Evolutionary conservation across 2,113 vertebrate genomes (phyloP).

Genomic region (Odontesthes bonariensis): DNA sequence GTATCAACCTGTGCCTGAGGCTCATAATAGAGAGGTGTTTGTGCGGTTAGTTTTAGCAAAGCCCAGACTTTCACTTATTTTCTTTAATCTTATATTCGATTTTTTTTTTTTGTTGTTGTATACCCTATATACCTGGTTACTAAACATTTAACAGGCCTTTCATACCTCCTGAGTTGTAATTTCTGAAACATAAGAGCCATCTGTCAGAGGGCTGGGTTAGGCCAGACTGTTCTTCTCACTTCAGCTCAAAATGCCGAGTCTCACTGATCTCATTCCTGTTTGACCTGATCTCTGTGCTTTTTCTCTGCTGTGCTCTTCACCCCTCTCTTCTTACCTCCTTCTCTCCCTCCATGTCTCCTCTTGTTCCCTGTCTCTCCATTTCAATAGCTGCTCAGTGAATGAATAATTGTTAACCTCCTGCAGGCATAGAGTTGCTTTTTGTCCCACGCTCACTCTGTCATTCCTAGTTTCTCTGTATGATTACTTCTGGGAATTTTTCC

Average conservation of each 20-base stretch:
- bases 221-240: conserved; percentile 55
- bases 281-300: conserved; percentile 40
- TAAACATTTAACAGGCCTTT: conserved; percentile 21
- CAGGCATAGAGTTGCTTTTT: conserved; percentile 42
- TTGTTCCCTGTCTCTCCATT: conserved; percentile 28
- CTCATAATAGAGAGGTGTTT: conserved; percentile 35
- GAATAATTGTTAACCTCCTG: conserved; percentile 57
- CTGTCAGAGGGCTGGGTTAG: conserved; percentile 24
- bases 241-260: conserved; percentile 68
- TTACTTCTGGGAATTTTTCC: conserved; percentile 34
- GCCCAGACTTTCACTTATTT: conserved; percentile 15
- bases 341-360: conserved; percentile 22
- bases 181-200: conserved; percentile 41
- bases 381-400: conserved; percentile 49
- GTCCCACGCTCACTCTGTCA: conserved; percentile 33
- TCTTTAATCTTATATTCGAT: background rate
- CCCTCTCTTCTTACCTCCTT: conserved; percentile 25
- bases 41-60: conserved; percentile 20
- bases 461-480: conserved; percentile 14
- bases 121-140: background rate
- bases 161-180: conserved; percentile 32
- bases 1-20: conserved; percentile 54
- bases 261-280: conserved; percentile 61
- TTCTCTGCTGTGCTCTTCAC: conserved; percentile 29
- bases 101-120: conserved; percentile 2